Percentiles rank a stretch among this genome's conserved stretches.
Evolutionary conservation across 2,113 vertebrate species (phyloP).

Genomic region (Prinia subflava): DNA sequence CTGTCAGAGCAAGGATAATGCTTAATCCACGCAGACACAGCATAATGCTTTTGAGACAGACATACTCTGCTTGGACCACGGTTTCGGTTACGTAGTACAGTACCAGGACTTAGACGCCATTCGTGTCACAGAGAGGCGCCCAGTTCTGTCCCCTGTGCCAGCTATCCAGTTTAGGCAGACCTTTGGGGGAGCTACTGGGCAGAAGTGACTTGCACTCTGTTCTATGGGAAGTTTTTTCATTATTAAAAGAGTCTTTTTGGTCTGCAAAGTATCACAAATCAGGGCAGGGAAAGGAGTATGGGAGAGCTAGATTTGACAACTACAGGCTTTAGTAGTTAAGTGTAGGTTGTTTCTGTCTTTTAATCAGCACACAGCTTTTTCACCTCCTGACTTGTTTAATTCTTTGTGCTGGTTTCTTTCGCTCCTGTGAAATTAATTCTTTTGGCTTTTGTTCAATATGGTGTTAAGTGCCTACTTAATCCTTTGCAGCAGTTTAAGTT

Average conservation of each 20-base stretch:
- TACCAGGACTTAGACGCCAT: not conserved
- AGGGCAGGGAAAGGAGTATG: not conserved
- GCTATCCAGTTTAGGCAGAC: not conserved
- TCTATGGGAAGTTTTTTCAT: not conserved
- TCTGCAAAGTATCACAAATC: not conserved
- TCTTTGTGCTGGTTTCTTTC: not conserved
- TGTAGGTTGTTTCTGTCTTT: not conserved
- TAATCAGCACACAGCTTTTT: not conserved
- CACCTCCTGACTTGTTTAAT: not conserved
- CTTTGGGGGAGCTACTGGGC: not conserved
- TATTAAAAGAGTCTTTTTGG: not conserved
- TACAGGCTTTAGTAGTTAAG: not conserved
- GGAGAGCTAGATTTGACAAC: not conserved
- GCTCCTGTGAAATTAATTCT: slow-evolving; percentile 6
- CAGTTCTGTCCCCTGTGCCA: not conserved
- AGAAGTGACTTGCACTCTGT: not conserved
- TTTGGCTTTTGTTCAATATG: slow-evolving; percentile 11
- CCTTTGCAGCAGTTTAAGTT: not conserved
- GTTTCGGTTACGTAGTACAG: not conserved
- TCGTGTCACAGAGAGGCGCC: not conserved
- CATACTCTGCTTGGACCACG: not conserved
- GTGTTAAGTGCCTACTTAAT: slow-evolving; percentile 21
- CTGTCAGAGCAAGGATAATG: not conserved
- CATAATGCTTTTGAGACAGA: not conserved
- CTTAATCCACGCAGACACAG: not conserved